Base-by-base conservation (phyloP, 2,888 invertebrate genomes). In the Drosophila maculinotata region DNA sequence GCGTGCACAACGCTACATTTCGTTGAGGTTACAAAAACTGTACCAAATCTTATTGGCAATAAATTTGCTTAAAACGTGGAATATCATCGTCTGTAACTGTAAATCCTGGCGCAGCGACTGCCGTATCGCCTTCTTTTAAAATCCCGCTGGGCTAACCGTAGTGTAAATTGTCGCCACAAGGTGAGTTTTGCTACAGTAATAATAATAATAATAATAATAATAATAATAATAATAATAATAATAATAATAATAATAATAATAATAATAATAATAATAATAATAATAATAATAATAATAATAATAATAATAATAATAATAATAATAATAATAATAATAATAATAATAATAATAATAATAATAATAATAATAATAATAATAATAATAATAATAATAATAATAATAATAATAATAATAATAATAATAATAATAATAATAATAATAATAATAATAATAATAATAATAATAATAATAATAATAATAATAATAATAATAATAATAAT, bases 281-380 rank as follows among this genome's bases (percentile, higher is more conserved):
- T 30, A 30, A 31, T 31, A 31, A 31, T 1, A 31, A 31, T 31
- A n/a, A 31, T 31, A n/a, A 31, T 5, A 31, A 31, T 31, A n/a
- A 5, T 5, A 31, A 31, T n/a, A 31, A n/a, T 31, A 5, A 5
- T 31, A 31, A 31, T 31, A n/a, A 31, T 5, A 31, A 31, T 31
- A 5, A 31, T n/a, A 31, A 31, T 31, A 31, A 31, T 31, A 31
- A 31, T 31, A 31, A 31, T 31, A 31, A 31, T 31, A 31, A 31
- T 31, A 31, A 31, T 31, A 31, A 31, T 31, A 31, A 31, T 31
- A 31, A 31, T 31, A 31, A 31, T 31, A 31, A n/a, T 31, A 31
- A 31, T 31, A 31, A 31, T 31, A 31, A 31, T 31, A 31, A 26
- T 26, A 26, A 26, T 26, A 26, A 26, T 26, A 26, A 26, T 26